These are phyloP conservation scores for Galeopterus variegatus DNA, from an alignment of 2,113 vertebrate species.

Conservation along the genomic window DNA sequence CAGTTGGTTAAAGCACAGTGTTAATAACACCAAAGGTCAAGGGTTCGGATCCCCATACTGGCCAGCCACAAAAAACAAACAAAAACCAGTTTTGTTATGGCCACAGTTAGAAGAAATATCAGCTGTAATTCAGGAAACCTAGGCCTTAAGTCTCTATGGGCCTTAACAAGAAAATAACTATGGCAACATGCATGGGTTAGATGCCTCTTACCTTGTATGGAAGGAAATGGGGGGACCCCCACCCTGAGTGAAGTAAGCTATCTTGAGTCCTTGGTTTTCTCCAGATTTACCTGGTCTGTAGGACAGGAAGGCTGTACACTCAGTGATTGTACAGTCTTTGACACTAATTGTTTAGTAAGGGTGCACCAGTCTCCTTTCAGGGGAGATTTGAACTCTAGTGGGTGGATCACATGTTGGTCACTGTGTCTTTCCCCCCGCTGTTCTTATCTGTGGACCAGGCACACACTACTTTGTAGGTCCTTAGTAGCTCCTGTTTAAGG, in stretches of 20 bases:
- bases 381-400: neutral
- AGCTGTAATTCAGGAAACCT: neutral
- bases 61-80: too few species aligned
- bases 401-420: neutral
- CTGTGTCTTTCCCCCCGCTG: neutral
- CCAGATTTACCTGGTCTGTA: neutral
- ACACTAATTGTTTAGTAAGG: neutral
- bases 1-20: too few species aligned
- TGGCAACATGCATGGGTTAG: neutral
- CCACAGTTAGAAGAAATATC: neutral
- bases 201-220: neutral
- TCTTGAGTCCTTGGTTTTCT: slow-evolving; percentile 36
- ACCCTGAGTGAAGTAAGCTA: neutral
- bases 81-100: neutral
- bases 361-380: neutral
- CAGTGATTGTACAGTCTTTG: neutral
- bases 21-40: too few species aligned
- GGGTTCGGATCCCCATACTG: too few species aligned
- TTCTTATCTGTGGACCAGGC: neutral
- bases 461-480: neutral
- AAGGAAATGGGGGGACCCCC: neutral
- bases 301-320: neutral
- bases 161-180: neutral
- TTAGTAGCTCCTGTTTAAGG: neutral
- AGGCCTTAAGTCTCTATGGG: neutral